Percentiles rank a stretch among this genome's conserved stretches.
Evolutionary conservation across 2,888 invertebrate genomes (phyloP).

Genomic region (Cotesia congregata): DNA sequence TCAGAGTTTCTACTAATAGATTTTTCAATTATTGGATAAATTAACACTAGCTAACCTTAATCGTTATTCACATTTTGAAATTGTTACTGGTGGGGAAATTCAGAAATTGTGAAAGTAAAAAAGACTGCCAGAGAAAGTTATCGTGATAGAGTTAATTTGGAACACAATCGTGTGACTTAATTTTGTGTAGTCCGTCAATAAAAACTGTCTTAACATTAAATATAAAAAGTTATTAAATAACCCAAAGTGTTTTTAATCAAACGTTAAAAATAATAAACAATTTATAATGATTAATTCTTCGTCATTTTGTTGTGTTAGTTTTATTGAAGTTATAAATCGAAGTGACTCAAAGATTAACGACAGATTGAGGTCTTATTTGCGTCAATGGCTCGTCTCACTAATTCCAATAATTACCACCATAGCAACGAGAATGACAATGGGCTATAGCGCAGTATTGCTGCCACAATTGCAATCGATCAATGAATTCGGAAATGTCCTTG

Average conservation of each 20-base stretch:
- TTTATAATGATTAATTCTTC: background rate
- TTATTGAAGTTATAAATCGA: background rate
- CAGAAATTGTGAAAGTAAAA: background rate
- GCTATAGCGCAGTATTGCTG: constrained; percentile 77
- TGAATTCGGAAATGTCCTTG: background rate
- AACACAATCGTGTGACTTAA: constrained; percentile 16
- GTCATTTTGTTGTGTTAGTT: background rate
- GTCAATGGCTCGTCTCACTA: constrained; percentile 73
- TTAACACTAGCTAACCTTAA: background rate
- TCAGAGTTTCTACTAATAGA: background rate
- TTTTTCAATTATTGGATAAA: background rate
- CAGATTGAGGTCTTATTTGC: constrained; percentile 43
- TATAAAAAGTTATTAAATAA: background rate
- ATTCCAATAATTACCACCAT: constrained; percentile 74
- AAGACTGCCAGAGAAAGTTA: background rate
- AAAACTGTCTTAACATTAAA: background rate
- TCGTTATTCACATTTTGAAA: background rate
- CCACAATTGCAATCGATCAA: constrained; percentile 73
- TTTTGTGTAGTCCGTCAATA: constrained; percentile 17
- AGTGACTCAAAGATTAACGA: background rate
- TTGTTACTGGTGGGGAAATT: background rate
- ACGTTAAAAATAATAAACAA: background rate
- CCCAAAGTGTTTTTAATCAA: background rate
- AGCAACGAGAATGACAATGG: constrained; percentile 75
- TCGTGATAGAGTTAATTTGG: background rate